A percentile compares a stretch with the other conserved stretches of the same genome.
These are phyloP conservation scores for Scaptomyza graminum DNA, from an alignment of 1,140 invertebrate species.

Conservation along the genomic window DNA sequence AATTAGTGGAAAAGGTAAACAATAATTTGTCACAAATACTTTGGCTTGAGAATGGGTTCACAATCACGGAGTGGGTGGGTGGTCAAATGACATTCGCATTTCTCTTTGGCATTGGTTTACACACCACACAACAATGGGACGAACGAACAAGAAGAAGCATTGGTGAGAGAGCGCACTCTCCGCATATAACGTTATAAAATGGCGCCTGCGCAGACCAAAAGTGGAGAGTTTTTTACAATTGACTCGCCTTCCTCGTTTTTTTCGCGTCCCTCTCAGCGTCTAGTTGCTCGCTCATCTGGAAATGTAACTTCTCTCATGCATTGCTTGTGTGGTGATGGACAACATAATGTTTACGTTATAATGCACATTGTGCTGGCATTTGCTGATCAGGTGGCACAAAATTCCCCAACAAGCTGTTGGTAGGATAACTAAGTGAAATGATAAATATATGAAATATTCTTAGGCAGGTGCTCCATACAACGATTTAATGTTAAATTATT, in stretches of 20 bases:
- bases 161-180: constrained; percentile 33
- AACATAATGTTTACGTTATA: constrained; percentile 73
- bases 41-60: constrained; percentile 16
- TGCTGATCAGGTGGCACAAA: not conserved
- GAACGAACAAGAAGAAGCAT: constrained; percentile 33
- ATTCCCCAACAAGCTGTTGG: not conserved
- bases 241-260: constrained; percentile 1
- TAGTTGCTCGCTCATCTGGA: constrained; percentile 38
- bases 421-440: too few species aligned
- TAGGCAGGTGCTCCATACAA: too few species aligned
- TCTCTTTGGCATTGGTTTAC: constrained; percentile 54
- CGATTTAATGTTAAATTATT: too few species aligned
- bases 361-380: constrained; percentile 47
- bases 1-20: constrained; percentile 70
- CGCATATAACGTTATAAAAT: constrained; percentile 39
- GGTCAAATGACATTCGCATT: constrained; percentile 41
- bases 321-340: constrained; percentile 42
- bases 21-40: constrained; percentile 62
- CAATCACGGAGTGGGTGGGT: constrained; percentile 10
- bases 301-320: constrained; percentile 23
- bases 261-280: too few species aligned
- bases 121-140: constrained; percentile 37
- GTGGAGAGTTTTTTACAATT: constrained; percentile 58
- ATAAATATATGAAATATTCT: too few species aligned
- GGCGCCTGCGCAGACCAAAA: constrained; percentile 46